A percentile compares a stretch with the other conserved stretches of the same genome.
Conservation (phyloP, 2,888 invertebrate genomes). For the Leucoptera coffeella region DNA sequence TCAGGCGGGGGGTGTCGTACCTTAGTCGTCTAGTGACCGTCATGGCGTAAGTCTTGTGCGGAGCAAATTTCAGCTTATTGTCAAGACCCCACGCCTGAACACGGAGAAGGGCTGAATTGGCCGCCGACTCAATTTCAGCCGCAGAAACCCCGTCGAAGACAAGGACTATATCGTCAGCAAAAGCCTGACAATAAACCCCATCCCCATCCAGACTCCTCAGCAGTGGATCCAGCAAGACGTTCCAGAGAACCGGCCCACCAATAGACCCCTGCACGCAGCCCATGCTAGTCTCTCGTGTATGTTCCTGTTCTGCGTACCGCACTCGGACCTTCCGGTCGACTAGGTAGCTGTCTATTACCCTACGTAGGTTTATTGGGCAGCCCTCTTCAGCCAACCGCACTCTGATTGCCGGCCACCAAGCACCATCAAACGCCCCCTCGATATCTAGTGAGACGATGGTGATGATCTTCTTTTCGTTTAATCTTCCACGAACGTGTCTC, state of each 20-base stretch:
- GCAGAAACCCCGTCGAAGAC: not conserved
- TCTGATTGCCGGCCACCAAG: too few species aligned
- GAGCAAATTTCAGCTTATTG: slow-evolving; percentile 6
- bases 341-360: not conserved
- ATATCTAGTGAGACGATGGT: not conserved
- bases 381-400: too few species aligned
- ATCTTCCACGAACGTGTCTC: not conserved
- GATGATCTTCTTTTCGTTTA: not conserved
- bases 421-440: too few species aligned
- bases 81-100: slow-evolving; percentile 4
- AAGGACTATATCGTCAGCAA: not conserved
- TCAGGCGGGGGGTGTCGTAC: slow-evolving; percentile 3
- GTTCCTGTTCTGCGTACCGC: not conserved
- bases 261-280: too few species aligned
- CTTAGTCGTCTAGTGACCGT: too few species aligned
- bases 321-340: not conserved
- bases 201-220: not conserved
- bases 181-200: not conserved
- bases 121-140: not conserved
- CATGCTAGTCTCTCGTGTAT: not conserved
- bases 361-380: too few species aligned
- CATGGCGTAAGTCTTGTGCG: slow-evolving; percentile 6
- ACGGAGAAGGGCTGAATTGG: slow-evolving; percentile 1
- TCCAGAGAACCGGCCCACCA: too few species aligned
- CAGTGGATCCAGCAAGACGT: too few species aligned